Base-by-base conservation (phyloP, 2,888 invertebrate genomes). In the Acanthosoma haemorrhoidale region DNA sequence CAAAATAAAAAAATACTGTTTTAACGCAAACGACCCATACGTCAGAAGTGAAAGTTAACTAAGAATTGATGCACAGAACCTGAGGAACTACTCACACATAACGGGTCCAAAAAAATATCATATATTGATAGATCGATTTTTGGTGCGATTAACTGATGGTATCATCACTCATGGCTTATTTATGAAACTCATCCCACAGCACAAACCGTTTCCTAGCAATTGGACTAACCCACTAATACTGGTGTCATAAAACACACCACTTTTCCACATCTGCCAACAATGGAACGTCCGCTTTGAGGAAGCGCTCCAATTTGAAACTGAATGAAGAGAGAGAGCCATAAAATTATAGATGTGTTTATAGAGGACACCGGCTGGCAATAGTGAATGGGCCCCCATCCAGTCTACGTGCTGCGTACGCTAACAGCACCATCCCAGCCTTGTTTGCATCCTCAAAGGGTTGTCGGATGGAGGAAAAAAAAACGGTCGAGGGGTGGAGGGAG, bases 401-500 rank as follows among this genome's bases (percentile, higher is more conserved):
- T n/a, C n/a, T n/a, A n/a, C n/a, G n/a, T 25, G 25, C 25, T 21
- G 8, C 64, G 25, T n/a, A 15, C 4, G 38, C 64, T 41, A 41
- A 41, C 39, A 39, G 64, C 41, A 64, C 25, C 64, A 64, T 64
- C 64, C 38, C 39, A 11, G 39, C 39, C 64, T 64, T 64, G 64
- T 64, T 64, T 64, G 64, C 64, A 64, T 64, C 64, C 64, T 38
- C 64, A 64, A 64, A 64, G 64, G 64, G 64, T 64, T 64, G 64
- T 41, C 51, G 29, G 64, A 29, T 31, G 32, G n/a, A n/a, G n/a
- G 29, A 59, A 59, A 59, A 63, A 63, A 64, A 64, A 64, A 64
- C 39, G 21, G 29, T 38, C 41, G 64, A 64, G 64, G 64, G 64
- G 64, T 64, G 64, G 25, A 39, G 64, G 25, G 18, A 25, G 41